Evolutionary conservation across 2,113 vertebrate genomes (phyloP).

Genomic region (Hucho hucho): DNA sequence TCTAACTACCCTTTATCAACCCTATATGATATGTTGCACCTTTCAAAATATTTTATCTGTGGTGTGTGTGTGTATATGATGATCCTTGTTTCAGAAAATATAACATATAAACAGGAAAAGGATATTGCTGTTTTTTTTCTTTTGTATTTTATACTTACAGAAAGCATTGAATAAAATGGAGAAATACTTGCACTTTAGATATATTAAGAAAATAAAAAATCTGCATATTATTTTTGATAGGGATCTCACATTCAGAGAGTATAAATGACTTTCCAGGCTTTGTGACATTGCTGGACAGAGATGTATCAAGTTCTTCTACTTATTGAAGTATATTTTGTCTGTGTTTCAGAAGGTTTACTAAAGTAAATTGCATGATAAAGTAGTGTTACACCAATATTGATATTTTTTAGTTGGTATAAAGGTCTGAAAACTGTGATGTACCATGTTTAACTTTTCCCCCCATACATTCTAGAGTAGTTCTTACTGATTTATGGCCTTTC

Average conservation of each 20-base stretch:
- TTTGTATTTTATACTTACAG: constrained; percentile 84
- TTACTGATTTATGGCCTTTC: constrained; percentile 72
- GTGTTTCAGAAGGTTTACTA: constrained; percentile 82
- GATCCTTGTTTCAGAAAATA: constrained; percentile 77
- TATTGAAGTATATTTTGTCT: constrained; percentile 83
- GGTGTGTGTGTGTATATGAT: constrained; percentile 61
- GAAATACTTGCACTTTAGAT: constrained; percentile 84
- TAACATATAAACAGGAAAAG: constrained; percentile 74
- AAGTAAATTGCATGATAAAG: constrained; percentile 81
- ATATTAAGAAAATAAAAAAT: constrained; percentile 77
- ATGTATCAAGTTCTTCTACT: constrained; percentile 77
- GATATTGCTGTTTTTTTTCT: constrained; percentile 78
- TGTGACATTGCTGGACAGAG: constrained; percentile 80
- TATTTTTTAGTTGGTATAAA: constrained; percentile 75
- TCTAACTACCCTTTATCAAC: constrained; percentile 69
- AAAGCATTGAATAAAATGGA: constrained; percentile 82
- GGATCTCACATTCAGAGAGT: constrained; percentile 79
- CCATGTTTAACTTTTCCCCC: constrained; percentile 70
- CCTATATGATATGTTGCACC: constrained; percentile 77
- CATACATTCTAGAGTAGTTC: constrained; percentile 62
- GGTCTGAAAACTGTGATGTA: constrained; percentile 82
- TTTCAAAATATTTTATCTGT: constrained; percentile 78
- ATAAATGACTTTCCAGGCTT: constrained; percentile 76
- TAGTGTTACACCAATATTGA: constrained; percentile 77
- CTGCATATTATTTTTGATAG: constrained; percentile 86